Evolutionary conservation across 2,888 invertebrate genomes (phyloP).

Genomic region (Clostera curtula): DNA sequence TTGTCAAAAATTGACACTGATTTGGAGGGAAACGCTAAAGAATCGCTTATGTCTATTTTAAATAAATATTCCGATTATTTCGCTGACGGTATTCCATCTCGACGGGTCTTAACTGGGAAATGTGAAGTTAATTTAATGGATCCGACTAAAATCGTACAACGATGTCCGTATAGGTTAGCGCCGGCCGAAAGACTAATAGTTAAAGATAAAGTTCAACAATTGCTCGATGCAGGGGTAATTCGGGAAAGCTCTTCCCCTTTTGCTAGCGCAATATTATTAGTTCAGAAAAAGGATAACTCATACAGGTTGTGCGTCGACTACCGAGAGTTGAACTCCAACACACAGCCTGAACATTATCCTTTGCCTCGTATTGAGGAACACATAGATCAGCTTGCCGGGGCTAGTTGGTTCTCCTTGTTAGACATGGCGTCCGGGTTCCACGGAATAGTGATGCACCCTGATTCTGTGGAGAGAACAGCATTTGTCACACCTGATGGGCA

Average conservation of each 20-base stretch:
- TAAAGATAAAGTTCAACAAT: constrained; percentile 12
- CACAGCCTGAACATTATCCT: constrained; percentile 14
- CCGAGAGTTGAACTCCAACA: constrained; percentile 18
- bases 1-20: constrained; percentile 13
- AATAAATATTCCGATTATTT: constrained; percentile 7
- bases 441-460: constrained; percentile 14
- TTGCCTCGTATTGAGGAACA: constrained; percentile 14
- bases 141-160: constrained; percentile 7
- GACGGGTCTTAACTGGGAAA: constrained; percentile 10
- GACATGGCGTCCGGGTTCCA: constrained; percentile 32
- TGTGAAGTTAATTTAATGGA: constrained; percentile 10
- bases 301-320: constrained; percentile 20
- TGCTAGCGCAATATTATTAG: constrained; percentile 2
- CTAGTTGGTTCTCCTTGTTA: constrained; percentile 22
- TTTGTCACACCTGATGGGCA: constrained; percentile 14
- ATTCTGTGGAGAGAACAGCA: constrained; percentile 10
- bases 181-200: constrained; percentile 16
- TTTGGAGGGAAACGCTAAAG: constrained; percentile 7
- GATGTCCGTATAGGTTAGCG: constrained; percentile 12
- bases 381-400: constrained; percentile 14
- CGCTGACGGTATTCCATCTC: constrained; percentile 11
- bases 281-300: constrained; percentile 13
- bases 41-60: constrained; percentile 5
- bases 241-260: constrained; percentile 15
- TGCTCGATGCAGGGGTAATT: constrained; percentile 17